phyloP scores from a whole-genome alignment of 2,888 invertebrate genomes.

The Neuroscelio doddi region DNA sequence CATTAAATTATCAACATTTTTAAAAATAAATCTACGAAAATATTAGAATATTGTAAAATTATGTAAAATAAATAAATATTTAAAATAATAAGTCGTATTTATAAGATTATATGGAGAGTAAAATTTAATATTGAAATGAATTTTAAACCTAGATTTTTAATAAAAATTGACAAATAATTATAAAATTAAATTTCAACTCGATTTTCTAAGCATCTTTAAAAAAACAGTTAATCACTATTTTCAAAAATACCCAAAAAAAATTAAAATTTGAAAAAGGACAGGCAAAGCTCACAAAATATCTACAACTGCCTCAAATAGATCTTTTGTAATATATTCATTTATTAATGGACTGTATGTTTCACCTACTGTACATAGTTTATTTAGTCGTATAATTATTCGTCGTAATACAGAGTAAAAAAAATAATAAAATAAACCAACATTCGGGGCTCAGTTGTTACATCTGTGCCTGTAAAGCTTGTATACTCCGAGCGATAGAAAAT shows the following conservation, averaged over 20 bases:
- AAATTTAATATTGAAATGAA: no score
- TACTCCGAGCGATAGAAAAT: background rate
- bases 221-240: no score
- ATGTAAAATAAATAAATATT: no score
- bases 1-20: no score
- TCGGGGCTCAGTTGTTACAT: background rate
- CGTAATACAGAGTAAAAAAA: constrained; percentile 30
- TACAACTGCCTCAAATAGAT: constrained; percentile 10
- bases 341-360: constrained; percentile 37
- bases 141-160: no score
- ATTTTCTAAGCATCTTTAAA: no score
- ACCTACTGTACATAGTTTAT: constrained; percentile 40
- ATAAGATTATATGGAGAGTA: no score
- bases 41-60: no score
- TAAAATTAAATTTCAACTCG: no score
- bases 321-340: constrained; percentile 22
- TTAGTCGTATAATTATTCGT: constrained; percentile 33
- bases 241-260: background rate
- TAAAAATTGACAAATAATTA: no score
- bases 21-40: no score
- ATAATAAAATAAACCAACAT: constrained; percentile 22
- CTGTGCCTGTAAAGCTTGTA: constrained; percentile 1
- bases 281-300: constrained; percentile 26
- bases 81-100: no score
- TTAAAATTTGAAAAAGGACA: constrained; percentile 27